Evolutionary conservation across 2,113 vertebrate genomes (phyloP).

Genomic region (Polyodon spathula): DNA sequence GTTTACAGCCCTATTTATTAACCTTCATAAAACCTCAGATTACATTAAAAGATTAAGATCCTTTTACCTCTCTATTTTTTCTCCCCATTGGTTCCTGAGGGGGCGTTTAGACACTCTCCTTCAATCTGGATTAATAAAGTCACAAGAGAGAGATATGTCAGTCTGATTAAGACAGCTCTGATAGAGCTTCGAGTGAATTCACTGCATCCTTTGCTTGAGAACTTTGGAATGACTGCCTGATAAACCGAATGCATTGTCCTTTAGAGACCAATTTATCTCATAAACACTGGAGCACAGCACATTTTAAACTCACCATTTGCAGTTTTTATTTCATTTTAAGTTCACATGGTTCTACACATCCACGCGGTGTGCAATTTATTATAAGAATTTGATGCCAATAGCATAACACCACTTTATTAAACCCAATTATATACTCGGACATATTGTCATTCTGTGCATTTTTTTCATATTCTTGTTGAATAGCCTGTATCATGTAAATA

Average conservation of each 20-base stretch:
- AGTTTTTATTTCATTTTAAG: not conserved
- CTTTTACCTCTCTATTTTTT: slow-evolving; percentile 11
- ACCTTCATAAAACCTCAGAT: slow-evolving; percentile 13
- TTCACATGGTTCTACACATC: not conserved
- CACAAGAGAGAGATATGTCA: slow-evolving; percentile 35
- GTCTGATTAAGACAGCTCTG: slow-evolving; percentile 31
- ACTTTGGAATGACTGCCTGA: slow-evolving; percentile 21
- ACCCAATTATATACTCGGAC: no score
- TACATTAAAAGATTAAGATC: slow-evolving; percentile 8
- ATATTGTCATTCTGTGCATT: no score
- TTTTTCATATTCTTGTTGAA: no score
- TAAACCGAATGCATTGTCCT: slow-evolving; percentile 26
- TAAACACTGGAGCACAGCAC: slow-evolving; percentile 19
- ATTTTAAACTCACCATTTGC: not conserved
- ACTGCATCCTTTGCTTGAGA: slow-evolving; percentile 18
- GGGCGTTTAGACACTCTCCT: slow-evolving; percentile 28
- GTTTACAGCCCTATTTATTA: slow-evolving; percentile 25
- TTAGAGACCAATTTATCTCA: slow-evolving; percentile 27
- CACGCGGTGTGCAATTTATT: no score
- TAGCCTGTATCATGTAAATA: no score
- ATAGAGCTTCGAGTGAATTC: slow-evolving; percentile 27
- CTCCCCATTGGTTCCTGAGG: slow-evolving; percentile 21
- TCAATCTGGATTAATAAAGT: slow-evolving; percentile 40
- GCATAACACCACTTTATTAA: no score
- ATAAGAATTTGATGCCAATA: no score